Evolutionary conservation across 2,888 invertebrate species (phyloP).

Genomic region (Lymantria dispar): DNA sequence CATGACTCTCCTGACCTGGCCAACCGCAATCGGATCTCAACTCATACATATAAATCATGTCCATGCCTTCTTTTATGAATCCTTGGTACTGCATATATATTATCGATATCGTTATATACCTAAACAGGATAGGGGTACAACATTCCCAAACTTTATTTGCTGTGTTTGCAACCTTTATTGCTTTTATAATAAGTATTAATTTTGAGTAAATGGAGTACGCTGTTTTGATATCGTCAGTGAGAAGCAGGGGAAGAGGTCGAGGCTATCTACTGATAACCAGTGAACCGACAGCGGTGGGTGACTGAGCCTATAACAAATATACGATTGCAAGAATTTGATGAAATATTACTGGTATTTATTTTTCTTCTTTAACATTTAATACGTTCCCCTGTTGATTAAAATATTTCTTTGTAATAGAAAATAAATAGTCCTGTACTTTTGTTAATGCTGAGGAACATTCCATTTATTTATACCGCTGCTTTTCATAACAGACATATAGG

Average conservation of each 20-base stretch:
- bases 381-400: no score
- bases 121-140: conserved; percentile 50
- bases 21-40: conserved; percentile 20
- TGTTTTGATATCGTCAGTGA: conserved; percentile 37
- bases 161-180: conserved; percentile 18
- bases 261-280: conserved; percentile 70
- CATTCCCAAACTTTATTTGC: conserved; percentile 34
- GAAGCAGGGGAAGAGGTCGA: conserved; percentile 70
- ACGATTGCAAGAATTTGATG: conserved; percentile 31
- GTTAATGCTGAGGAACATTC: no score
- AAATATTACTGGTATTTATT: conserved; percentile 15
- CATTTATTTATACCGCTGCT: no score
- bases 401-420: no score
- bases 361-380: no score
- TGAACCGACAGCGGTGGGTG: conserved; percentile 51
- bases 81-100: conserved; percentile 40
- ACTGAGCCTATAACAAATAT: conserved; percentile 56
- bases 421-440: no score
- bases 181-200: conserved; percentile 32
- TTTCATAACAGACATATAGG: no score
- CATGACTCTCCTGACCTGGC: conserved; percentile 24
- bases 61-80: conserved; percentile 35
- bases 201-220: conserved; percentile 14
- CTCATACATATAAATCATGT: conserved; percentile 31
- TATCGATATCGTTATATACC: conserved; percentile 52